phyloP scores from a whole-genome alignment of 2,113 vertebrate species.

The Bettongia penicillata region DNA sequence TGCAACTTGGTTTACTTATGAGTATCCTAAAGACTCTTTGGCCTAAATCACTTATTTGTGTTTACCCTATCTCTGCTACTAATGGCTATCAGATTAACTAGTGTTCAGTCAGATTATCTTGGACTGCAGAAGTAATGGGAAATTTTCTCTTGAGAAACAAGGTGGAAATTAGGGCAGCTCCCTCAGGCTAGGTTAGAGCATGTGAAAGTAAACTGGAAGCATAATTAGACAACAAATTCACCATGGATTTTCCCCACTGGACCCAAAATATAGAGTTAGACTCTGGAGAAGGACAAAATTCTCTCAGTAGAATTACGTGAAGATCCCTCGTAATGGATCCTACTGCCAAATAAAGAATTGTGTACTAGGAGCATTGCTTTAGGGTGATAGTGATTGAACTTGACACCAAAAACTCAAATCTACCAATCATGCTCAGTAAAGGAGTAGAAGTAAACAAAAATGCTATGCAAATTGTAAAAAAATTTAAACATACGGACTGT shows the following conservation, averaged over 20 bases:
- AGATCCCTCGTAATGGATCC: not conserved
- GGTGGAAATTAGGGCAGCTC: not conserved
- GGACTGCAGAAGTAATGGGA: not conserved
- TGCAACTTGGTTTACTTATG: not conserved
- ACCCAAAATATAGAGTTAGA: not conserved
- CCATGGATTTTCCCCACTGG: not conserved
- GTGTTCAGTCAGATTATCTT: conserved; percentile 27
- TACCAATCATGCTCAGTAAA: not conserved
- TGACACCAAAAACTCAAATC: not conserved
- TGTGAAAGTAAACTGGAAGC: conserved; percentile 34
- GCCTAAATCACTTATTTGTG: not conserved
- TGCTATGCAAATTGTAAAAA: not conserved
- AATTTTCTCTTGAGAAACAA: not conserved
- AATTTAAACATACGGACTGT: not conserved
- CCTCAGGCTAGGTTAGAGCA: not conserved
- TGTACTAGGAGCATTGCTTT: not conserved
- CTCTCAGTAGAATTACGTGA: not conserved
- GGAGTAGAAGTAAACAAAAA: not conserved
- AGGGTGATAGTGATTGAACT: not conserved
- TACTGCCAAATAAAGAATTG: not conserved
- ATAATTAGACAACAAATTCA: not conserved
- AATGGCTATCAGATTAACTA: not conserved
- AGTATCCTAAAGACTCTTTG: not conserved
- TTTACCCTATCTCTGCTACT: not conserved
- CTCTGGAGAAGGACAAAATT: not conserved